These are phyloP conservation scores for Cryptotis parvus DNA, from an alignment of 2,113 vertebrate species.

Conservation along the genomic window DNA sequence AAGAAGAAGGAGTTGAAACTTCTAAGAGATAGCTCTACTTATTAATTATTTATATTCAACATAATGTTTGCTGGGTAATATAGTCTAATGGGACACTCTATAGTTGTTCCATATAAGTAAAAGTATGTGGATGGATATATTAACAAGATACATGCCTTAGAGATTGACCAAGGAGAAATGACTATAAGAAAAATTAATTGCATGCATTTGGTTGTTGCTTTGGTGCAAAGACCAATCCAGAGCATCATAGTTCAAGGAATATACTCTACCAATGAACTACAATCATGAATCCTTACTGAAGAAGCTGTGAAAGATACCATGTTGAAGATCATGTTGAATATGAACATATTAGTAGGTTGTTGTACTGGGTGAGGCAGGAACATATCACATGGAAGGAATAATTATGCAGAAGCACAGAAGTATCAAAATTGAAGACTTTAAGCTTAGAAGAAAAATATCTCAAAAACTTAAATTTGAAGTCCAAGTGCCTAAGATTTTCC, in stretches of 20 bases:
- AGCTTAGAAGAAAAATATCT: not conserved
- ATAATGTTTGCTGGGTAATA: not conserved
- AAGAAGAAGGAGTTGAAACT: conserved; percentile 14
- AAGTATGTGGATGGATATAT: not conserved
- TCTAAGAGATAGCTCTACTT: not conserved
- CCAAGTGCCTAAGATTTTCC: not conserved
- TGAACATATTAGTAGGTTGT: not conserved
- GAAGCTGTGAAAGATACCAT: not conserved
- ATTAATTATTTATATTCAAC: conserved; percentile 43
- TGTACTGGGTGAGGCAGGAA: not conserved
- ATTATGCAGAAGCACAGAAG: not conserved
- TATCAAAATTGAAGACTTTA: not conserved
- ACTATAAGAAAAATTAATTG: not conserved
- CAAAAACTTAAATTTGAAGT: conserved; percentile 5
- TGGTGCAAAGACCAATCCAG: no score
- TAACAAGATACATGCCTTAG: not conserved
- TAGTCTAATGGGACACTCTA: not conserved
- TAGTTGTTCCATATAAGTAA: not conserved
- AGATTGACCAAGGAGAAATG: not conserved
- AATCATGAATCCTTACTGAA: not conserved
- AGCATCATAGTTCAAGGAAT: no score
- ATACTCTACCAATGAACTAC: no score
- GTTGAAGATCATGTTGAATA: not conserved
- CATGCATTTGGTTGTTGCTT: no score
- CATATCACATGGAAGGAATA: not conserved